Evolutionary conservation across 1,140 invertebrate species (phyloP), one percentile per base, ranked within the genome.

Genomic region (Berghia stephanieae): DNA sequence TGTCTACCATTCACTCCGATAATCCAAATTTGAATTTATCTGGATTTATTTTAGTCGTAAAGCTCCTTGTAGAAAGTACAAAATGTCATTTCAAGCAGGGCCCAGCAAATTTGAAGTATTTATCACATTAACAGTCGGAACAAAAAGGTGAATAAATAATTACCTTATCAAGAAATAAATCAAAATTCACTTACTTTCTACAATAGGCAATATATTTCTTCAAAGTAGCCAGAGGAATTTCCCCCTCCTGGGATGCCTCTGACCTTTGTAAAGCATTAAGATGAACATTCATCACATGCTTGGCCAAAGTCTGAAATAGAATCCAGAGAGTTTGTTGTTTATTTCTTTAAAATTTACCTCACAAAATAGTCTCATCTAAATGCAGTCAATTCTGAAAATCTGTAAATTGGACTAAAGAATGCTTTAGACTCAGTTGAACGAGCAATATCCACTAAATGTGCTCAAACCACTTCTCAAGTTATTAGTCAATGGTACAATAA

Each of bases 221-320:
- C 43, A 99, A 92, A 66, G 95, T 91, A 70, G 93, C 90, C 42
- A 99, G 89, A 36, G 95, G 94, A 46, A 99, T 90, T 92, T 99
- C 98, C 68, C 92, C 93, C 79, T 86, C 83, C 34, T 79, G 70
- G n/a, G 78, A 78, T 78, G 86, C 84, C 76, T 87, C 85, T 21
- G 82, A 79, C 46, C 80, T 87, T 81, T 89, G 93, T 44, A 93
- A 92, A 3, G 96, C 94, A 87, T 96, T 98, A 89, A 97, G 93
- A 89, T 99, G 98, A 38, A 99, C 94, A 81, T 94, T 94, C 91
- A 99, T 96, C 72, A 99, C 96, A 88, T 99, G 98, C 87, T 97
- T 97, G 0, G 98, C 98, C 78, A 99, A 88, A 0, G 92, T 97
- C 92, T 95, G 86, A 79, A 72, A 80, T 75, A 69, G 77, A 80